Conservation (phyloP, 2,797 vertebrate species). For the Characodon lateralis region DNA sequence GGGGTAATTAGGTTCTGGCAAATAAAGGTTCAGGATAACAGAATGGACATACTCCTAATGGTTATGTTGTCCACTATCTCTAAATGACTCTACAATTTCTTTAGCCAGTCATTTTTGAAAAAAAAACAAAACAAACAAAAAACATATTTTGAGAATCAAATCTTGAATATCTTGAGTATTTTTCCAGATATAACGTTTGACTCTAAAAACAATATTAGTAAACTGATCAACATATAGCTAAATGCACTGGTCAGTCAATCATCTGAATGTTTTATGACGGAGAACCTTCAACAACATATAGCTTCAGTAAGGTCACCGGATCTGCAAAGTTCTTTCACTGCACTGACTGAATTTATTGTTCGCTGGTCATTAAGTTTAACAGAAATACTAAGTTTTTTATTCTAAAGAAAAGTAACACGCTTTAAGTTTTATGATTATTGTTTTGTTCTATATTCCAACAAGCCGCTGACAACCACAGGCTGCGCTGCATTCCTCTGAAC, state of each 20-base stretch:
- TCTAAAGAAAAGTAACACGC: not conserved
- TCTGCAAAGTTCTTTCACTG: not conserved
- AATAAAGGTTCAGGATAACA: not conserved
- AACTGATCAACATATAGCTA: no score
- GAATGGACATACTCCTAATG: not conserved
- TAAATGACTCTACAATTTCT: not conserved
- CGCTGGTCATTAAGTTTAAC: not conserved
- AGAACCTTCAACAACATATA: no score
- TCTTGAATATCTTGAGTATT: no score
- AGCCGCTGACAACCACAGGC: not conserved
- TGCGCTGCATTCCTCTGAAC: conserved; percentile 7
- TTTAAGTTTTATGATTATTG: not conserved
- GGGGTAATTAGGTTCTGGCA: not conserved
- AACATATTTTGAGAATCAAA: no score
- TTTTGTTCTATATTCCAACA: conserved; percentile 9
- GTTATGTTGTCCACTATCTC: not conserved
- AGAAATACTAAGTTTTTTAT: not conserved
- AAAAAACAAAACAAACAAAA: no score
- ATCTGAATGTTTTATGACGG: no score
- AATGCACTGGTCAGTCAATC: no score
- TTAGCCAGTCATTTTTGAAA: no score
- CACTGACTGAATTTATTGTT: not conserved
- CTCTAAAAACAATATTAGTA: no score
- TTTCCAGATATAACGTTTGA: no score
- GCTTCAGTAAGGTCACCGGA: no score